Conservation (phyloP, 2,113 vertebrate genomes). For the Genyomyrus donnyi region DNA sequence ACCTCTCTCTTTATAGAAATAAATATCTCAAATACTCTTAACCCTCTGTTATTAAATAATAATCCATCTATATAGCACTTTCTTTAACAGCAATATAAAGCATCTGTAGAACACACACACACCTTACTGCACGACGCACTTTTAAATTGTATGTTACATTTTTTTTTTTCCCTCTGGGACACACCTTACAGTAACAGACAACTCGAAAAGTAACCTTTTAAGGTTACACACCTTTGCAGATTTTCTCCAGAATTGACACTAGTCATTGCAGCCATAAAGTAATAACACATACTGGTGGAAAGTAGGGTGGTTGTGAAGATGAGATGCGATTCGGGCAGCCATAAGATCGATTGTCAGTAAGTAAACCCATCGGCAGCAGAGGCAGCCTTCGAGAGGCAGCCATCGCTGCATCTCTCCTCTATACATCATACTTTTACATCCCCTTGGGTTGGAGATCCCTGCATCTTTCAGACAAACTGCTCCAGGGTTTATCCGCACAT, state of each 20-base stretch:
- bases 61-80: constrained; percentile 66
- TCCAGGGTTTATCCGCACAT: neutral
- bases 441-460: neutral
- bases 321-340: constrained; percentile 47
- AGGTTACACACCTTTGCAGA: constrained; percentile 45
- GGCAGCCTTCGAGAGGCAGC: neutral
- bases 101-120: constrained; percentile 60
- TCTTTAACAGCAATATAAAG: constrained; percentile 71
- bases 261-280: constrained; percentile 18
- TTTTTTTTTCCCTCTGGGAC: constrained; percentile 26
- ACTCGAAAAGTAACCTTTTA: constrained; percentile 37
- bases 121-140: constrained; percentile 59
- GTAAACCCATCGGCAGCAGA: too few relatives aligned
- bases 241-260: constrained; percentile 18
- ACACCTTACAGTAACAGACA: constrained; percentile 39
- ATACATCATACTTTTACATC: neutral
- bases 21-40: constrained; percentile 67
- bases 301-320: constrained; percentile 40
- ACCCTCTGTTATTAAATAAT: constrained; percentile 67
- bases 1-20: constrained; percentile 69
- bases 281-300: constrained; percentile 39
- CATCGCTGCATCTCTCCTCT: neutral
- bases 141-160: constrained; percentile 51
- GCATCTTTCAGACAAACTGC: neutral
- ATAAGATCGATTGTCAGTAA: constrained; percentile 58